Evolutionary conservation across 2,888 invertebrate genomes (phyloP), one percentile per base, ranked within the genome.

Genomic region (Alentia gelatinosa): DNA sequence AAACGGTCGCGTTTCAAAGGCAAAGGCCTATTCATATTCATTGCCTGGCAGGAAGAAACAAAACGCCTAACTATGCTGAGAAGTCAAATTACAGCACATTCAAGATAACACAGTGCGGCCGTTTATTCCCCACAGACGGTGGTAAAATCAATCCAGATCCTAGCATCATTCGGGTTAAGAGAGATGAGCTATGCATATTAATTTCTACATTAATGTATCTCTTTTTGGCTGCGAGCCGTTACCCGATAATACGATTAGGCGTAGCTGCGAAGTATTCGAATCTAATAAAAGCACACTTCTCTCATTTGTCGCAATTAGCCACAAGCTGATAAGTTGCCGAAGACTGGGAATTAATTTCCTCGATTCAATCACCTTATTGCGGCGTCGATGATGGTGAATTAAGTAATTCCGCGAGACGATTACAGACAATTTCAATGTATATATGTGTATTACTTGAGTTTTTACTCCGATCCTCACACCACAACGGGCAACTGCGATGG

Each of bases 21-120:
- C 83, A 83, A n/a, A 40, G 40, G 26, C 86, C 86, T 86, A 86
- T 86, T 86, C 86, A 86, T 86, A 86, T 86, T 86, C 86, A 86
- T 86, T 86, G 86, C 47, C 42, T 47, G 26, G 86, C 42, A 33
- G 86, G 47, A 30, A 42, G 86, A 86, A 86, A 86, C 86, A 86
- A 86, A 86, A 86, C 86, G 50, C 7, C 50, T 47, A 86, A 42
- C 47, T 86, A 23, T 30, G 86, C 50, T 47, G 42, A 86, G 86
- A 86, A 86, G 86, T 86, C 86, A 47, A 86, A 86, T 86, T 86
- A 86, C 86, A 30, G n/a, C 50, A 23, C 33, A 86, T 86, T 86
- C 30, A 47, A 47, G 86, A 86, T 86, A 86, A 86, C 86, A 86
- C 50, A 33, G 47, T 33, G 86, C 30, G 30, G 26, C n/a, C 86